These are phyloP conservation scores for Volucella inanis DNA, from an alignment of 2,888 invertebrate species.

Conservation along the genomic window DNA sequence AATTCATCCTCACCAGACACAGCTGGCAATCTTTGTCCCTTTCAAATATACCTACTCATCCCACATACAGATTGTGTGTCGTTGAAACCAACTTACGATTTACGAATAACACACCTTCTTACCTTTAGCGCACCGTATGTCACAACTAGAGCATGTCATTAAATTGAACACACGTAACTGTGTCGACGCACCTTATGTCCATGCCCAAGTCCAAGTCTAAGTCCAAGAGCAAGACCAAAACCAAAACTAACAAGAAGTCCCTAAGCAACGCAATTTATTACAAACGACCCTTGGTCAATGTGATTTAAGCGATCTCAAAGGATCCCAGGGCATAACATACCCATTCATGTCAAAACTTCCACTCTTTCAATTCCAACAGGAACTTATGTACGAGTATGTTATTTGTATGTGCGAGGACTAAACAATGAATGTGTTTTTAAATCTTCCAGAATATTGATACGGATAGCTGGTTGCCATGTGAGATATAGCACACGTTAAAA, in stretches of 20 bases:
- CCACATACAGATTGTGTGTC: background rate
- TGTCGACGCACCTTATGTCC: conserved; percentile 36
- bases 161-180: conserved; percentile 2
- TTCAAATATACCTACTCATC: conserved; percentile 5
- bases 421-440: too few relatives aligned
- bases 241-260: conserved; percentile 1
- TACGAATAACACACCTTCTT: background rate
- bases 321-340: conserved; percentile 28
- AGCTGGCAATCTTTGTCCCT: conserved; percentile 23
- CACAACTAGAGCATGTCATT: background rate
- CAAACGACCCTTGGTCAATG: conserved; percentile 55
- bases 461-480: conserved; percentile 5
- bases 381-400: too few relatives aligned
- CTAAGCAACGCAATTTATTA: conserved; percentile 56
- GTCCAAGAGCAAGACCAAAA: too few relatives aligned
- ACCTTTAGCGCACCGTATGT: conserved; percentile 7
- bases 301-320: conserved; percentile 57
- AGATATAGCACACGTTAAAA: background rate
- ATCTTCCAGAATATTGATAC: too few relatives aligned
- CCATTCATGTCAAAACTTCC: conserved; percentile 6
- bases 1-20: background rate
- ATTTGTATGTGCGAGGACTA: too few relatives aligned
- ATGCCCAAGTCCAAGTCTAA: too few relatives aligned
- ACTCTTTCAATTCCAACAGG: background rate
- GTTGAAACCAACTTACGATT: conserved; percentile 7